phyloP scores from a whole-genome alignment of 2,113 vertebrate genomes.

The Sturnus vulgaris region DNA sequence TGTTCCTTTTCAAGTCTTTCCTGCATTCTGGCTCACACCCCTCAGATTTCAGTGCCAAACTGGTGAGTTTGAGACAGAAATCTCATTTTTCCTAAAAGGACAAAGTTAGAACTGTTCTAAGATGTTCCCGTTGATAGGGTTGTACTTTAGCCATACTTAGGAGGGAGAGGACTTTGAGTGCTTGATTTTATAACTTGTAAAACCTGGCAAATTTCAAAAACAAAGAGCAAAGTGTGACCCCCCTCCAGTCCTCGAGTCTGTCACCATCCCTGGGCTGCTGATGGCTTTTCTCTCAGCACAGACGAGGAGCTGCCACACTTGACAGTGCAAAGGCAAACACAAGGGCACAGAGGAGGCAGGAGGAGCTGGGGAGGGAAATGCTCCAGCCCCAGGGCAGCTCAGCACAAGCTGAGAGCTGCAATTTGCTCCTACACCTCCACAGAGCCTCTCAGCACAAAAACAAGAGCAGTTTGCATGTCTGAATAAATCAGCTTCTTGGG shows the following conservation, averaged over 20 bases:
- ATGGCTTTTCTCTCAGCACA: background rate
- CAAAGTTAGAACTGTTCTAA: background rate
- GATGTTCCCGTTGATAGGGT: background rate
- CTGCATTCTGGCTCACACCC: background rate
- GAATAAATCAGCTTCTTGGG: background rate
- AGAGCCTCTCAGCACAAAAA: background rate
- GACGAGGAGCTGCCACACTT: background rate
- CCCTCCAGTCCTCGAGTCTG: background rate
- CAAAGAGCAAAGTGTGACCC: background rate
- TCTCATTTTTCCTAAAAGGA: background rate
- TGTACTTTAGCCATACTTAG: background rate
- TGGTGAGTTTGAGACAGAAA: background rate
- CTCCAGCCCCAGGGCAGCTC: background rate
- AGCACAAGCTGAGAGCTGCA: background rate
- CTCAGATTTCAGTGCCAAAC: background rate
- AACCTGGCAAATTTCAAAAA: background rate
- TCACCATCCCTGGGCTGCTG: background rate
- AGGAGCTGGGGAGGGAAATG: background rate
- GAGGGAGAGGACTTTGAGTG: background rate
- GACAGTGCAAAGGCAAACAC: background rate
- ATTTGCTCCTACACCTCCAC: conserved; percentile 8
- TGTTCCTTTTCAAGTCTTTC: background rate
- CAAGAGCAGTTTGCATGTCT: background rate
- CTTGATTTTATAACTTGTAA: background rate
- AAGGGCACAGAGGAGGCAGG: background rate